Evolutionary conservation across 2,888 invertebrate species (phyloP), one percentile per base, ranked within the genome.

Genomic region (Xanthorhoe spadicearia): DNA sequence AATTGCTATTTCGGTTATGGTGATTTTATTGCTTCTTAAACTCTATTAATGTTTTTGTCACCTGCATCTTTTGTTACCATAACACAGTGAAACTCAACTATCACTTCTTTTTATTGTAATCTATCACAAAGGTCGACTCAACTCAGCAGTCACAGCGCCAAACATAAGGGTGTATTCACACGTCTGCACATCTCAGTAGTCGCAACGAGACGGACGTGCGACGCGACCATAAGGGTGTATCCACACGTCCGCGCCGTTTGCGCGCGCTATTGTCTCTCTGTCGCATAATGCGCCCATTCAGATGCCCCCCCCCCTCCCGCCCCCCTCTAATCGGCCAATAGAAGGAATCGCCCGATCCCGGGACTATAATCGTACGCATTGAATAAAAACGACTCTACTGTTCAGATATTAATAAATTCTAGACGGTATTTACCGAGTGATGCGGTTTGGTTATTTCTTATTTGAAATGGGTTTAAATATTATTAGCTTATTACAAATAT

Each of bases 341-440:
- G 69, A 71, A 77, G 77, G 74, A 79, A 77, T 79, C 73, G 61
- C 61, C 64, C 72, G 74, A 75, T 79, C 74, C 73, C 55, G 66
- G 67, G 66, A 75, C 77, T 77, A 77, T 79, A 78, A 79, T 81
- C 76, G 76, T 77, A 75, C 73, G 72, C 77, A 76, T 78, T 78
- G 77, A 79, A 81, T 81, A 80, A 77, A 74, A 77, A 77, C 73
- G 74, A 64, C 53, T n/a, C 58, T 43, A 69, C 61, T 66, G 61
- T 56, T 51, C 49, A 53, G 59, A 76, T 80, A 76, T 75, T 80
- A 79, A 79, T 80, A 77, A 75, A 78, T 77, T 78, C 72, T 75
- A 74, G 73, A 69, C 68, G 69, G 59, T 73, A 75, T 72, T 71
- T 73, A 68, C 51, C 69, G 61, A 64, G 17, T 5, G 48, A 4